A percentile compares a stretch with the other conserved stretches of the same genome.
phyloP scores from a whole-genome alignment of 2,797 vertebrate genomes.

The Enteromius trimaculatus region DNA sequence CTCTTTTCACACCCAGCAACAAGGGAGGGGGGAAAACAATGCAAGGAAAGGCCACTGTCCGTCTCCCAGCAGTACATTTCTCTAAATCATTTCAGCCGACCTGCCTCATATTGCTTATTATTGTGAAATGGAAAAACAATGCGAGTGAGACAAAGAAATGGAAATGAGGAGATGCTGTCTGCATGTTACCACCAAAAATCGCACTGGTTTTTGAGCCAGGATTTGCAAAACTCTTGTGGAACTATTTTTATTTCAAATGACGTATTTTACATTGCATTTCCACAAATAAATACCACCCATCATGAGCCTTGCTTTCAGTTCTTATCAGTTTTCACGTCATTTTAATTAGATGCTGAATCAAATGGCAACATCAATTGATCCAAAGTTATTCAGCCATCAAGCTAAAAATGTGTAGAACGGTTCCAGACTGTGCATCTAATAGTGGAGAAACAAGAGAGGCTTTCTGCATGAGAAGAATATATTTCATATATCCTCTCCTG shows the following conservation, averaged over 20 bases:
- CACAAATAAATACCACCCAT: neutral
- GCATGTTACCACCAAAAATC: neutral
- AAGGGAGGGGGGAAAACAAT: constrained; percentile 28
- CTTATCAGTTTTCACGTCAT: neutral
- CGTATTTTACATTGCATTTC: neutral
- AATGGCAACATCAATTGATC: neutral
- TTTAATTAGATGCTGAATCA: neutral
- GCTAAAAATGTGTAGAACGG: neutral
- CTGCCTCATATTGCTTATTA: constrained; percentile 39
- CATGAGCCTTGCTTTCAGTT: neutral
- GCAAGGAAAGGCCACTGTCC: constrained; percentile 44
- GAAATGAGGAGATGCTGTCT: neutral
- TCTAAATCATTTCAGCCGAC: constrained; percentile 43
- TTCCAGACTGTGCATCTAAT: neutral
- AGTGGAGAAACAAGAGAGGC: too few relatives aligned
- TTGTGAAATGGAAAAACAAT: neutral
- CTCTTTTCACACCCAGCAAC: constrained; percentile 15
- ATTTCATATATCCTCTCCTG: constrained; percentile 19
- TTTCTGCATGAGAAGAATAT: neutral
- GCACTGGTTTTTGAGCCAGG: neutral
- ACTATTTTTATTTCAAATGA: neutral
- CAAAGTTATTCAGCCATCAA: constrained; percentile 6
- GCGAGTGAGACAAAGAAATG: neutral
- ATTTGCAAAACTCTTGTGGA: neutral
- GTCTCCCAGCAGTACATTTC: constrained; percentile 44